Evolutionary conservation across 1,140 invertebrate species (phyloP).

Genomic region (Zophobas morio): DNA sequence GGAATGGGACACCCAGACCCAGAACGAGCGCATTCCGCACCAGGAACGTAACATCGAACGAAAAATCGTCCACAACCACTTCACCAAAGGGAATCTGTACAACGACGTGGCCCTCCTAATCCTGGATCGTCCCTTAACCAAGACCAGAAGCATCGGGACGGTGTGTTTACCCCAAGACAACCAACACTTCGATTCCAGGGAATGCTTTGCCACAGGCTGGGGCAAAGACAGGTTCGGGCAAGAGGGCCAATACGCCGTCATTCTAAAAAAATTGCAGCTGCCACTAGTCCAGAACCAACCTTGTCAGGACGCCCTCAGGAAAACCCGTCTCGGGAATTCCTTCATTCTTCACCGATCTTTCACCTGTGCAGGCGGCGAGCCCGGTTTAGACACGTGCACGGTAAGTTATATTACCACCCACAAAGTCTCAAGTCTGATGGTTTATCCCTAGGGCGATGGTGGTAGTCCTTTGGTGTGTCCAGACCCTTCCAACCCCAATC

Average conservation of each 20-base stretch:
- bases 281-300: constrained; percentile 61
- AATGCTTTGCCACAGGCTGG: constrained; percentile 73
- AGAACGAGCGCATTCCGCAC: constrained; percentile 73
- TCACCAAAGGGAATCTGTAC: constrained; percentile 70
- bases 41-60: constrained; percentile 72
- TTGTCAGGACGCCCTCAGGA: constrained; percentile 65
- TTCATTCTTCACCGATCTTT: constrained; percentile 70
- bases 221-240: constrained; percentile 72
- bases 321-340: constrained; percentile 65
- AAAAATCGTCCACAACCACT: constrained; percentile 63
- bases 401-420: constrained; percentile 61
- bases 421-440: not conserved
- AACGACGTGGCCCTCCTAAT: constrained; percentile 79
- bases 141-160: constrained; percentile 77
- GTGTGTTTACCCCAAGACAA: constrained; percentile 75
- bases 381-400: constrained; percentile 77
- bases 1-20: constrained; percentile 82
- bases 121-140: constrained; percentile 69
- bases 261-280: constrained; percentile 69
- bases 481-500: constrained; percentile 67
- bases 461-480: constrained; percentile 64
- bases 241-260: constrained; percentile 65
- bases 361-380: constrained; percentile 70
- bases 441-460: constrained; percentile 64
- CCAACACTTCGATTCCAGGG: constrained; percentile 60